Evolutionary conservation across 2,113 vertebrate species (phyloP), one percentile per base, ranked within the genome.

Genomic region (Colaptes auratus): DNA sequence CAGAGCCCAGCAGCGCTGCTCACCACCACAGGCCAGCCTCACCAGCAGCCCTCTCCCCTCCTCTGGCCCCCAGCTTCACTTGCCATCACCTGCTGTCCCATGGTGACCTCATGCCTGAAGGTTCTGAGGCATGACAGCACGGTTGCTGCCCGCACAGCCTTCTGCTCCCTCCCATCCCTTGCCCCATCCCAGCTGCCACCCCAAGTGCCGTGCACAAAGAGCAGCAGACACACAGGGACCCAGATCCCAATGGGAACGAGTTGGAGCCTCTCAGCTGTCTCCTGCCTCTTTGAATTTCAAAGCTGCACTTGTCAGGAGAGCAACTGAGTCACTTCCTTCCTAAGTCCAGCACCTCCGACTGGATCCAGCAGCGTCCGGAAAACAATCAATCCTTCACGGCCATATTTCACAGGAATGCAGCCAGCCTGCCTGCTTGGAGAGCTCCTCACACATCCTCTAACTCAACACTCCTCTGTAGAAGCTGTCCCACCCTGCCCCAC

Each of bases 241-340:
- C 14, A 0, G 7, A 33, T 89, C 61, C 82, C 36, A n/a, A 3
- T 21, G 52, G 90, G 92, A 93, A 48, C 7, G 76, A 72, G 71
- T 46, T 50, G 78, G 55, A 88, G 72, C 77, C 58, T 66, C 90
- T 91, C 85, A 92, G 91, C 91, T 95, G 90, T 73, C 95, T 87
- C 92, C 89, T 64, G 88, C 70, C 86, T 88, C 86, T 89, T 66
- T 21, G 58, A 12, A 25, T 95, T 82, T 96, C 92, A 94, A 95
- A 96, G 96, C 92, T 92, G 65, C 93, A 82, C 96, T 97, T 96
- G 95, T 95, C 96, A 86, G 93, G 27, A 91, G 78, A 96, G 84
- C 93, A 95, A 96, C 88, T 95, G 96, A 97, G 93, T 97, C 96
- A 97, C 53, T 97, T 97, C 97, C 97, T 96, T 89, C 96, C 96